Conservation (phyloP, 2,888 invertebrate genomes). For the Microdon myrmicae region DNA sequence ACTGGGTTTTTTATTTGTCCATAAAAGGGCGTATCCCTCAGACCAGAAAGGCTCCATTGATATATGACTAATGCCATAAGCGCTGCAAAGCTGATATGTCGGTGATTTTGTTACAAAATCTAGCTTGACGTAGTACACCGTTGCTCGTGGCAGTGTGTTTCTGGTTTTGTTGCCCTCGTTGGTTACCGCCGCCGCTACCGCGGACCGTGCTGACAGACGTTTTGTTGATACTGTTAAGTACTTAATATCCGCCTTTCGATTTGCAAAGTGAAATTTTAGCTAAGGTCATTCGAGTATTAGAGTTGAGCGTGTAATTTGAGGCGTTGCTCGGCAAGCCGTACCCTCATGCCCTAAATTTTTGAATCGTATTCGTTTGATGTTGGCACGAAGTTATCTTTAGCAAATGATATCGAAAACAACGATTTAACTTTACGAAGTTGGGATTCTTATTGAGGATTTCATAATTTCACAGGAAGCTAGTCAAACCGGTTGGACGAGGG, state of each 20-base stretch:
- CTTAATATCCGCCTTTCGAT: constrained; percentile 18
- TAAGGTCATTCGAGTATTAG: constrained; percentile 44
- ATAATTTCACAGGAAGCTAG: constrained; percentile 21
- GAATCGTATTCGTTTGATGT: neutral
- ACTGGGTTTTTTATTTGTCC: too few species aligned
- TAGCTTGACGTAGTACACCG: too few species aligned
- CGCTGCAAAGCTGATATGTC: too few species aligned
- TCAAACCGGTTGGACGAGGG: neutral
- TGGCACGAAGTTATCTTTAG: constrained; percentile 11
- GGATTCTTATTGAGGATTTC: constrained; percentile 32
- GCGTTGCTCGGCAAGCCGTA: constrained; percentile 35
- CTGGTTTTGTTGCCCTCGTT: too few species aligned
- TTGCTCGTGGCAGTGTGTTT: too few species aligned
- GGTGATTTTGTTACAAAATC: too few species aligned
- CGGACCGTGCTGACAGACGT: too few species aligned
- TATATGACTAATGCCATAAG: too few species aligned
- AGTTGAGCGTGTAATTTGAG: constrained; percentile 32
- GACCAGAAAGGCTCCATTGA: too few species aligned
- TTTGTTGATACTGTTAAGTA: constrained; percentile 16
- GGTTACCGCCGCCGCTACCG: too few species aligned
- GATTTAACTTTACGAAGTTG: neutral
- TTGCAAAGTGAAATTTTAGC: constrained; percentile 24
- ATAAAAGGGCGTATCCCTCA: too few species aligned
- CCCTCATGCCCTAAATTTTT: constrained; percentile 36
- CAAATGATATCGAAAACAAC: constrained; percentile 9